A percentile compares a stretch with the other conserved stretches of the same genome.
These are phyloP conservation scores for Musca domestica DNA, from an alignment of 1,140 invertebrate species.

Conservation along the genomic window DNA sequence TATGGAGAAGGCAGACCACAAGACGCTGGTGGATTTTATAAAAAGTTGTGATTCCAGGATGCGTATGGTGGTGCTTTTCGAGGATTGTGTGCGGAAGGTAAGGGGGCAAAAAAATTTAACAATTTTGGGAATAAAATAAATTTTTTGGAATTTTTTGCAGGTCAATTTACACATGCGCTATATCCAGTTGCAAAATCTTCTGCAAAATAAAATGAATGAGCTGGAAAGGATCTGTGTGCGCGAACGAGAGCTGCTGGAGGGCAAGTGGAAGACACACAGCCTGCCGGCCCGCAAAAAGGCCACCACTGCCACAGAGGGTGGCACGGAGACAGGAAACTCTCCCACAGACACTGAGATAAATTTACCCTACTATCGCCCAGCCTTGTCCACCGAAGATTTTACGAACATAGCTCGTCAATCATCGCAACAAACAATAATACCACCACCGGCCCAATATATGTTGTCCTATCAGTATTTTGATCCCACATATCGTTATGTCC, in stretches of 20 bases:
- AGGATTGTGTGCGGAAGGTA: slow-evolving; percentile 89
- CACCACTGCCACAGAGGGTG: slow-evolving; percentile 58
- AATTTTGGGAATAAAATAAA: background rate
- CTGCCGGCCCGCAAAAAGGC: slow-evolving; percentile 76
- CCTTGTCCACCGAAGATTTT: slow-evolving; percentile 71
- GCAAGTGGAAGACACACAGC: slow-evolving; percentile 85
- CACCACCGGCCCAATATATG: slow-evolving; percentile 59
- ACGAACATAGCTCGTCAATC: slow-evolving; percentile 52
- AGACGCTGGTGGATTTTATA: slow-evolving; percentile 85
- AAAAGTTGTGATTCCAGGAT: slow-evolving; percentile 86
- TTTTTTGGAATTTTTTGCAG: slow-evolving; percentile 53
- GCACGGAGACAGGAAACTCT: slow-evolving; percentile 53
- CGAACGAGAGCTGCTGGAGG: slow-evolving; percentile 78
- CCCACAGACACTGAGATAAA: slow-evolving; percentile 47
- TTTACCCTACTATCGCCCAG: slow-evolving; percentile 62
- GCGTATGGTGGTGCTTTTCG: slow-evolving; percentile 92
- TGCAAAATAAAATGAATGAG: slow-evolving; percentile 84
- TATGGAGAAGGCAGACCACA: slow-evolving; percentile 89
- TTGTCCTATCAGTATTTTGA: slow-evolving; percentile 70
- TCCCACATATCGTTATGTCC: slow-evolving; percentile 65
- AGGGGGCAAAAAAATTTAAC: background rate
- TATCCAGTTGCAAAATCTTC: slow-evolving; percentile 78
- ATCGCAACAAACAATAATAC: slow-evolving; percentile 47
- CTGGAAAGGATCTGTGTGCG: slow-evolving; percentile 77
- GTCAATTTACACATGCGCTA: slow-evolving; percentile 87